Conservation (phyloP, 2,888 invertebrate genomes). For the Ptilodon capucinus region DNA sequence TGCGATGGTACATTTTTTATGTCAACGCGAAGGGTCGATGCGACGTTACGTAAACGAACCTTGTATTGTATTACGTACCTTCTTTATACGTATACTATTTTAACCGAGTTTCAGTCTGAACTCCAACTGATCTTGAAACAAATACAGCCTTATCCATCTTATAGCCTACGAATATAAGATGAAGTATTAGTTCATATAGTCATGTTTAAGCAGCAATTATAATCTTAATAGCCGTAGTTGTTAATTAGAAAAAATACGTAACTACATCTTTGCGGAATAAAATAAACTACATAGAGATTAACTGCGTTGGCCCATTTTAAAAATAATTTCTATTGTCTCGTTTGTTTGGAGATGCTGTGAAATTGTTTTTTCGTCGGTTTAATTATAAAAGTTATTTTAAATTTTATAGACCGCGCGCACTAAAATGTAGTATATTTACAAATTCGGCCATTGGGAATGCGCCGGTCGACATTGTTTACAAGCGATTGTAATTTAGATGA, state of each 20-base stretch:
- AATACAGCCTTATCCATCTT: too few relatives aligned
- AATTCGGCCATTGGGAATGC: slow-evolving; percentile 37
- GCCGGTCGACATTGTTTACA: slow-evolving; percentile 31
- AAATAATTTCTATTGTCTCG: slow-evolving; percentile 8
- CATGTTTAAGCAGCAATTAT: too few relatives aligned
- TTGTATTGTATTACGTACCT: neutral
- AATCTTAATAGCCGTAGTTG: too few relatives aligned
- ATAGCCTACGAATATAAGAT: too few relatives aligned
- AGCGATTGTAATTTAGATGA: slow-evolving; percentile 65
- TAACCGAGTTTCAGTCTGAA: too few relatives aligned
- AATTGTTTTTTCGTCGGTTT: slow-evolving; percentile 12
- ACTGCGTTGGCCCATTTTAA: slow-evolving; percentile 4
- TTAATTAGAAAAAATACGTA: too few relatives aligned
- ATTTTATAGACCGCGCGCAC: slow-evolving; percentile 15
- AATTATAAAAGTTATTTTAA: slow-evolving; percentile 15
- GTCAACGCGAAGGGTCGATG: neutral
- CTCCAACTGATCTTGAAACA: too few relatives aligned
- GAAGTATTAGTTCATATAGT: too few relatives aligned
- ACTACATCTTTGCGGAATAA: too few relatives aligned
- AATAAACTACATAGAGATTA: neutral
- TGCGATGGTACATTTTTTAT: slow-evolving; percentile 22
- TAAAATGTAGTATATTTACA: slow-evolving; percentile 18
- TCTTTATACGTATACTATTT: too few relatives aligned
- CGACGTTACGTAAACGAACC: neutral
- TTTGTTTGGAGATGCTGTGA: slow-evolving; percentile 8